These are phyloP conservation scores for Lithobius niger DNA, from an alignment of 1,140 invertebrate genomes.

Conservation along the genomic window DNA sequence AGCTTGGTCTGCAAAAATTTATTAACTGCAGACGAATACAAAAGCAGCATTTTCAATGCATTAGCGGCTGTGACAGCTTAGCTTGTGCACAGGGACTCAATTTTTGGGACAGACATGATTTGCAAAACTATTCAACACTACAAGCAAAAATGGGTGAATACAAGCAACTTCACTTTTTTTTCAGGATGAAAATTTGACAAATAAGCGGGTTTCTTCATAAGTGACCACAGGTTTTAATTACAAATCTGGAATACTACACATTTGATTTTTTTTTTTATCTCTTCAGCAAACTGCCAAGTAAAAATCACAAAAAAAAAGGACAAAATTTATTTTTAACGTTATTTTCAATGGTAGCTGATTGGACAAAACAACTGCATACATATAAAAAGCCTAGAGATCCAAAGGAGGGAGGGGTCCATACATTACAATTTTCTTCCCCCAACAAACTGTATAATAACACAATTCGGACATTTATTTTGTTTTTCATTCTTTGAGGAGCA, in stretches of 20 bases:
- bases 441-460: slow-evolving; percentile 1
- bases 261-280: not conserved
- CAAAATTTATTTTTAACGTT: not conserved
- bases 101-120: not conserved
- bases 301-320: slow-evolving; percentile 1
- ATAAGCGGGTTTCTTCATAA: not conserved
- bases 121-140: not conserved
- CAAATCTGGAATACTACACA: not conserved
- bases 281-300: not conserved
- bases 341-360: not conserved
- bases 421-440: slow-evolving; percentile 3
- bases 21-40: not conserved
- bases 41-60: not conserved
- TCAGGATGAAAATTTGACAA: not conserved
- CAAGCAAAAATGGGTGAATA: not conserved
- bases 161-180: not conserved
- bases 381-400: slow-evolving; percentile 10
- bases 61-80: not conserved
- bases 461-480: slow-evolving; percentile 5
- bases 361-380: slow-evolving; percentile 10
- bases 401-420: not conserved
- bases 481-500: slow-evolving; percentile 4
- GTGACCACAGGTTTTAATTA: not conserved
- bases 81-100: not conserved
- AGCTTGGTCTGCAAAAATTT: not conserved